Conservation (phyloP, 1,140 invertebrate species). For the Sitophilus oryzae region DNA sequence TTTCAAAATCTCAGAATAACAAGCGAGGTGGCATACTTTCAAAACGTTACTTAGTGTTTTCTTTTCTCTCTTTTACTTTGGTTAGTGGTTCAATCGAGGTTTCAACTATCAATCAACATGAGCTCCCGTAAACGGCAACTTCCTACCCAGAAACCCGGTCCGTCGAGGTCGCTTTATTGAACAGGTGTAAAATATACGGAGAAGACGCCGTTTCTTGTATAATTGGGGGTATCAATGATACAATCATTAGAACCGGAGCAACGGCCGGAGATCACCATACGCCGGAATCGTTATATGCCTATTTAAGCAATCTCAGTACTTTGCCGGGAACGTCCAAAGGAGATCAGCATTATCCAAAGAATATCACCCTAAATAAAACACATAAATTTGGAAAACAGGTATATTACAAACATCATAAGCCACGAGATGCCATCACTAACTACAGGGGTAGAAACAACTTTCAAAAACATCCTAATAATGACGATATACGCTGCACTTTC, state of each 20-base stretch:
- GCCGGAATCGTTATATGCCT: conserved; percentile 10
- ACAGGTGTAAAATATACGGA: no score
- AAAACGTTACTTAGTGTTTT: no score
- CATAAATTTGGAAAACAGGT: no score
- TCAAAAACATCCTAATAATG: background rate
- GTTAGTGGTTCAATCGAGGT: no score
- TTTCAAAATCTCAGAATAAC: no score
- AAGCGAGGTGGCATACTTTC: no score
- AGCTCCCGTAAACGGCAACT: no score
- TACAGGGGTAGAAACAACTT: background rate
- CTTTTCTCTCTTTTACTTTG: no score
- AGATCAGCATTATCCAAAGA: background rate
- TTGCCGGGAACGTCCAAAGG: background rate
- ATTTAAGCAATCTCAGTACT: conserved; percentile 4
- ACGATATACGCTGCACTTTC: conserved; percentile 3
- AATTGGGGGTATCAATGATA: conserved; percentile 32
- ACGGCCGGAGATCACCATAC: conserved; percentile 22
- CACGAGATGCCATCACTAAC: background rate
- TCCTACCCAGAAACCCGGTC: no score
- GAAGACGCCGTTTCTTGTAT: conserved; percentile 42
- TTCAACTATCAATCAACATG: no score
- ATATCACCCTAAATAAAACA: no score
- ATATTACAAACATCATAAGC: background rate
- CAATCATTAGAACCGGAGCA: conserved; percentile 17
- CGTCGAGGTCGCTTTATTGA: no score